Percentiles rank a stretch among this genome's conserved stretches.
Conservation (phyloP, 1,140 invertebrate species). For the Adoxophyes honmai region DNA sequence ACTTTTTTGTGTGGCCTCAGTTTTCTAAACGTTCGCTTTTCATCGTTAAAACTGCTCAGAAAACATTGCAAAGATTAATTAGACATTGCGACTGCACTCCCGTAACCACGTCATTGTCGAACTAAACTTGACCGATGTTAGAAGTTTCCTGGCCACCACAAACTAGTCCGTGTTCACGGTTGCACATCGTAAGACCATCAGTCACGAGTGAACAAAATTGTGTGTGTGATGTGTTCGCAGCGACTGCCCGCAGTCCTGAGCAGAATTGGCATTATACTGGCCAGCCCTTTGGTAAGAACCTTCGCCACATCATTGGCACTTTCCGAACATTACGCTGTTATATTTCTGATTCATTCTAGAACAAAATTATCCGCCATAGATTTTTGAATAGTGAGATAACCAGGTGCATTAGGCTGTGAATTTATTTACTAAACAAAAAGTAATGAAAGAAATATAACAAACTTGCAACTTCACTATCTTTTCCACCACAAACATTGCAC, state of each 20-base stretch:
- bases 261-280: conserved; percentile 95
- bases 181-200: conserved; percentile 66
- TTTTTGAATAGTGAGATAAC: neutral
- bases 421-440: neutral
- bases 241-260: conserved; percentile 93
- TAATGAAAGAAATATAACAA: conserved; percentile 21
- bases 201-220: conserved; percentile 71
- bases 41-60: conserved; percentile 25
- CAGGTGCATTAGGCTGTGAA: neutral
- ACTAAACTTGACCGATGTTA: neutral
- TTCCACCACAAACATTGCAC: neutral
- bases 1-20: conserved; percentile 71
- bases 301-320: conserved; percentile 72
- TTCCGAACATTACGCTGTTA: conserved; percentile 52
- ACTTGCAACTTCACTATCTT: conserved; percentile 8
- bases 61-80: conserved; percentile 69
- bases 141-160: conserved; percentile 56
- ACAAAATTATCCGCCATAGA: neutral
- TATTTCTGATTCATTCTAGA: conserved; percentile 45
- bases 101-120: conserved; percentile 7
- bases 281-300: conserved; percentile 93
- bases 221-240: conserved; percentile 85
- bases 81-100: conserved; percentile 19
- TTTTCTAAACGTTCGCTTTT: conserved; percentile 14
- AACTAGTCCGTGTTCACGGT: conserved; percentile 67